Base-by-base conservation (phyloP, 2,888 invertebrate genomes). In the Silvanus unidentatus region DNA sequence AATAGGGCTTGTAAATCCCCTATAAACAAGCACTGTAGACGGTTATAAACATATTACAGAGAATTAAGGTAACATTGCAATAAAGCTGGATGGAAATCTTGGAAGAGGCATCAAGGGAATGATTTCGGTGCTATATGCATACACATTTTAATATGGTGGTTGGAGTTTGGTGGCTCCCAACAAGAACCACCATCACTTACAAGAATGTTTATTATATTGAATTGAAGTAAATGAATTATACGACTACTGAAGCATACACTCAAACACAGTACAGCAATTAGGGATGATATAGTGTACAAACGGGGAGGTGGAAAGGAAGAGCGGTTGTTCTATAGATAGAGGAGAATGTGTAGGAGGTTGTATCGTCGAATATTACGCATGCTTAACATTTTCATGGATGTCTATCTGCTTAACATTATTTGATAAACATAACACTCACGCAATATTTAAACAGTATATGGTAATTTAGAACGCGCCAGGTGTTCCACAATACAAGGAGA, bases 391-490 rank as follows among this genome's bases (percentile, higher is more conserved):
- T 22, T 22, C 22, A 22, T 22, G 22, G 22, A 22, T 22, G 22
- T 22, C 22, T 22, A 22, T 22, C 22, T 22, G 4, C 8, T 22
- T 22, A 28, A 42, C 4, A 42, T 42, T 27, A 57, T 59, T 59
- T 56, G 57, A 61, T 63, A 64, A 61, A 59, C 63, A 65, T 59
- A 22, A 62, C 55, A 58, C 65, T 62, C 65, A 65, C 66, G 65
- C 65, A 65, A 66, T 66, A 65, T 65, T 65, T 64, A 65, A 63
- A 64, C 64, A 55, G 63, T 54, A 53, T 40, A 52, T 48, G 47
- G 64, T 65, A 66, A 66, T 66, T 66, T 65, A 64, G 61, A 56
- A 57, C 64, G 59, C 66, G 61, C 65, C 64, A 66, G 65, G 65
- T 66, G 66, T 65, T 62, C 60, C 55, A 52, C 54, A 52, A 45